These are phyloP conservation scores for Condylura cristata DNA, from an alignment of 2,113 vertebrate species.

Conservation along the genomic window DNA sequence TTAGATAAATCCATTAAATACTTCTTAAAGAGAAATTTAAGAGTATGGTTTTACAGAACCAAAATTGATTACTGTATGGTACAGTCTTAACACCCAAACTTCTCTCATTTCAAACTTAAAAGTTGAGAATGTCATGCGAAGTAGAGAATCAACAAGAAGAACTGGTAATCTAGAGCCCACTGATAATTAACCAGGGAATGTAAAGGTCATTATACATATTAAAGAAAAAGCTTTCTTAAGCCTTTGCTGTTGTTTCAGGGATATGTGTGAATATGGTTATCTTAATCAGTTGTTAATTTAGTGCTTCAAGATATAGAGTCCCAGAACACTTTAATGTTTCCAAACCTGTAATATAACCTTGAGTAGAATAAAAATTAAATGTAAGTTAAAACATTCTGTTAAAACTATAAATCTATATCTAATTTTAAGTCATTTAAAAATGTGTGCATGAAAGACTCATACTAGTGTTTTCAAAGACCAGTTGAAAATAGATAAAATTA, in stretches of 20 bases:
- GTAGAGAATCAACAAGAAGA: conserved; percentile 7
- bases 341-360: conserved; percentile 46
- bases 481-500: conserved; percentile 1
- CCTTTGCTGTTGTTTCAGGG: conserved; percentile 2
- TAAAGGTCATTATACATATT: background rate
- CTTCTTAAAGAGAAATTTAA: conserved; percentile 13
- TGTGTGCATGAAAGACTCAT: background rate
- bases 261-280: conserved; percentile 3
- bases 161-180: background rate
- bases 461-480: background rate
- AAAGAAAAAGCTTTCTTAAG: conserved; percentile 5
- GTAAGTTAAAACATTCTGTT: background rate
- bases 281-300: conserved; percentile 33
- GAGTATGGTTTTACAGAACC: background rate
- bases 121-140: background rate
- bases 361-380: conserved; percentile 38
- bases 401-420: conserved; percentile 1
- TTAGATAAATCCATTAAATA: conserved; percentile 25
- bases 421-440: conserved; percentile 13
- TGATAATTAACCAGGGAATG: background rate
- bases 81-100: conserved; percentile 12
- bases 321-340: conserved; percentile 7
- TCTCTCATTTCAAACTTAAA: background rate
- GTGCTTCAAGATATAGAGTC: conserved; percentile 39
- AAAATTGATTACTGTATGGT: background rate